Percentiles rank a stretch among this genome's conserved stretches.
Evolutionary conservation across 2,113 vertebrate genomes (phyloP).

Genomic region (human): DNA sequence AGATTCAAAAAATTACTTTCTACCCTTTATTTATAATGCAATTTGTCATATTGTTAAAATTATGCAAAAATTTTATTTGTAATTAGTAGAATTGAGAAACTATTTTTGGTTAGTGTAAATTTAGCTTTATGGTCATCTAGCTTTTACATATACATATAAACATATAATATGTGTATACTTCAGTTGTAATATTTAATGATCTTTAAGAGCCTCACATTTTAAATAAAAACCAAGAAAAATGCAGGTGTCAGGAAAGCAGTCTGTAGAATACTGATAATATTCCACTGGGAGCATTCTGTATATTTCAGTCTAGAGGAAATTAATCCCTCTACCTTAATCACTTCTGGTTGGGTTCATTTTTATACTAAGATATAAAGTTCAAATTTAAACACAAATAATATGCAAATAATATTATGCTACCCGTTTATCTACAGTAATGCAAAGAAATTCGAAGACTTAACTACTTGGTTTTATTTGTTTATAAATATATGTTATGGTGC

Average conservation of each 20-base stretch:
- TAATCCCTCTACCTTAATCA: slow-evolving; percentile 46
- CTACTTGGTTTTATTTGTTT: background rate
- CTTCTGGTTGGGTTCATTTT: slow-evolving; percentile 25
- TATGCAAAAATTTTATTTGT: background rate
- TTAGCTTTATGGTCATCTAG: background rate
- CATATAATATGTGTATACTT: background rate
- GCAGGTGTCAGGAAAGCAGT: slow-evolving; percentile 27
- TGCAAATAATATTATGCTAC: background rate
- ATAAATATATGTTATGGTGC: background rate
- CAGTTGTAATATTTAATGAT: background rate
- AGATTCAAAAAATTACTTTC: background rate
- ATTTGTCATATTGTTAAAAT: background rate
- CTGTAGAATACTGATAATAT: slow-evolving; percentile 45
- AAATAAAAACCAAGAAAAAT: slow-evolving; percentile 29
- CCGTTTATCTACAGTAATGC: background rate
- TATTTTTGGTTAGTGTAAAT: background rate
- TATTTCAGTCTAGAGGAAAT: slow-evolving; percentile 27
- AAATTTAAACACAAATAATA: slow-evolving; percentile 57
- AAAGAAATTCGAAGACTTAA: slow-evolving; percentile 1
- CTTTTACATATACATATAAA: background rate
- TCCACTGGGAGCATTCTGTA: background rate
- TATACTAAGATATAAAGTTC: slow-evolving; percentile 44
- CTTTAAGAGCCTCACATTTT: background rate
- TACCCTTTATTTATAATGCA: background rate
- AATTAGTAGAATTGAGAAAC: background rate